These are phyloP conservation scores for Eupleurogrammus muticus DNA, from an alignment of 2,797 vertebrate genomes.

Conservation along the genomic window DNA sequence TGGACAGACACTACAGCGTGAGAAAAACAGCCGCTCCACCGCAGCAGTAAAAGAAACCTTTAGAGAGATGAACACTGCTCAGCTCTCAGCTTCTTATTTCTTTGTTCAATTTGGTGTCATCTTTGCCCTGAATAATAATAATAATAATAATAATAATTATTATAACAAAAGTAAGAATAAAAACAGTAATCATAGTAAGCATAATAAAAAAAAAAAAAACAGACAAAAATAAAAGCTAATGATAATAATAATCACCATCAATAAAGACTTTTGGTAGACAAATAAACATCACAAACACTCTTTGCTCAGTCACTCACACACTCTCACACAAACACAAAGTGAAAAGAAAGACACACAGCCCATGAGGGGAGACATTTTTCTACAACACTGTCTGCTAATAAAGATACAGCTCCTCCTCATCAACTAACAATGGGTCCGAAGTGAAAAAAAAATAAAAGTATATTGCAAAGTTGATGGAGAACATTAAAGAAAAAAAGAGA, in stretches of 20 bases:
- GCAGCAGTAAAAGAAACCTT: slow-evolving; percentile 60
- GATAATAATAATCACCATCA: slow-evolving; percentile 59
- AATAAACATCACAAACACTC: slow-evolving; percentile 42
- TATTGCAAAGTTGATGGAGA: slow-evolving; percentile 64
- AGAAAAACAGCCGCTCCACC: slow-evolving; percentile 44
- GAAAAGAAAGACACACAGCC: slow-evolving; percentile 48
- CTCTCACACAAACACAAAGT: slow-evolving; percentile 28
- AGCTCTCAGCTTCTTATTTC: slow-evolving; percentile 47
- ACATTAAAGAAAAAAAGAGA: slow-evolving; percentile 37
- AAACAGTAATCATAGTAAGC: slow-evolving; percentile 53
- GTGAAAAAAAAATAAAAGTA: slow-evolving; percentile 44
- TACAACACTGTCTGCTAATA: slow-evolving; percentile 60
- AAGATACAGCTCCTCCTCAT: slow-evolving; percentile 59
- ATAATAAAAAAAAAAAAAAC: slow-evolving; percentile 49
- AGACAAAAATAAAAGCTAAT: slow-evolving; percentile 67
- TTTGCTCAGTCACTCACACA: not conserved
- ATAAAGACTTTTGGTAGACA: slow-evolving; percentile 81
- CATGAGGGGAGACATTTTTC: slow-evolving; percentile 44
- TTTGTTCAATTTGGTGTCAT: slow-evolving; percentile 86
- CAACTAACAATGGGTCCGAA: slow-evolving; percentile 61
- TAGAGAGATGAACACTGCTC: slow-evolving; percentile 11
- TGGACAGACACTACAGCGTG: slow-evolving; percentile 51
- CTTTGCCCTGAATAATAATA: slow-evolving; percentile 83
- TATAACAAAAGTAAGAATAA: slow-evolving; percentile 50
- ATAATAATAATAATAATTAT: slow-evolving; percentile 60